A percentile compares a stretch with the other conserved stretches of the same genome.
These are phyloP conservation scores for Ormyrus labotus DNA, from an alignment of 2,888 invertebrate genomes.

Conservation along the genomic window DNA sequence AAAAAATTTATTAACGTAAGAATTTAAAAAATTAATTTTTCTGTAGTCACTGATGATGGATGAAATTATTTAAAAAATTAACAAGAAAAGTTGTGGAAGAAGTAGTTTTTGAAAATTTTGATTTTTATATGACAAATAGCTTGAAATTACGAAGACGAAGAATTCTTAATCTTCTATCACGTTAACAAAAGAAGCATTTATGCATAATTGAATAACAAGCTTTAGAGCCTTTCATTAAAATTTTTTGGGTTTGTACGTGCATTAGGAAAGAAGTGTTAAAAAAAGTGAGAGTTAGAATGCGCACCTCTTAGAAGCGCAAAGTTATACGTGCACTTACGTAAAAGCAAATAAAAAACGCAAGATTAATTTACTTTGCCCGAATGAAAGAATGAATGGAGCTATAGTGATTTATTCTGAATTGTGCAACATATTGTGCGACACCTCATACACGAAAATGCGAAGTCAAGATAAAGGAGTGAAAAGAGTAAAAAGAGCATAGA, in stretches of 20 bases:
- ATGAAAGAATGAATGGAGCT: slow-evolving; percentile 15
- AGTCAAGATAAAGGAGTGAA: background rate
- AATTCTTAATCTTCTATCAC: too few species aligned
- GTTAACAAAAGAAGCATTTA: background rate
- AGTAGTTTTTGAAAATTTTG: too few species aligned
- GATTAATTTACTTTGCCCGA: slow-evolving; percentile 18
- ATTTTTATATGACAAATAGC: too few species aligned
- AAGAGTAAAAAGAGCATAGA: background rate
- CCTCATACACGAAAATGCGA: slow-evolving; percentile 9
- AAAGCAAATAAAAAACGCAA: slow-evolving; percentile 11
- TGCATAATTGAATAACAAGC: background rate
- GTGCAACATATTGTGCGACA: background rate
- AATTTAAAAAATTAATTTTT: too few species aligned
- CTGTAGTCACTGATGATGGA: too few species aligned
- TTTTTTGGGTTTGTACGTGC: background rate
- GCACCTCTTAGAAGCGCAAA: background rate
- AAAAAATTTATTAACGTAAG: too few species aligned
- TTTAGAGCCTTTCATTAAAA: slow-evolving; percentile 5
- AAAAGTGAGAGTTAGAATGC: slow-evolving; percentile 6
- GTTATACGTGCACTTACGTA: background rate
- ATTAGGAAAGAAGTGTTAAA: slow-evolving; percentile 3
- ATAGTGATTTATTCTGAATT: background rate
- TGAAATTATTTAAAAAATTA: too few species aligned
- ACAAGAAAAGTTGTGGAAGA: too few species aligned
- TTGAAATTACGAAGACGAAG: too few species aligned